phyloP scores from a whole-genome alignment of 2,888 invertebrate genomes.

The Celastrina argiolus region DNA sequence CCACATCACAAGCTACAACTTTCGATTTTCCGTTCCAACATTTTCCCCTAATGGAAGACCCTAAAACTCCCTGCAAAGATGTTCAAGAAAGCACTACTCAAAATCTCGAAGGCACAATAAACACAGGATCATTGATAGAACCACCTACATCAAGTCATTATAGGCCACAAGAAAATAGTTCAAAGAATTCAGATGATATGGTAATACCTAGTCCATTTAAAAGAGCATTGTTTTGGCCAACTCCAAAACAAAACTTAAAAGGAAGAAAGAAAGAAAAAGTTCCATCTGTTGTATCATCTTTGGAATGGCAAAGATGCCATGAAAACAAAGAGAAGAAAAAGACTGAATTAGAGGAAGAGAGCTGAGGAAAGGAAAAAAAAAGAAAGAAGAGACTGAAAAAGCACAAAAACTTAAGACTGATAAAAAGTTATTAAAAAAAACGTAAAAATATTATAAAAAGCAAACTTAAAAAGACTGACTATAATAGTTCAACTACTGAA shows the following conservation, averaged over 20 bases:
- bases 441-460: slow-evolving; percentile 28
- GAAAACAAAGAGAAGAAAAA: slow-evolving; percentile 22
- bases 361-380: slow-evolving; percentile 28
- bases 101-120: too few species aligned
- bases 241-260: slow-evolving; percentile 33
- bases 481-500: slow-evolving; percentile 24
- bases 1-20: slow-evolving; percentile 8
- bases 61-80: too few species aligned
- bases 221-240: slow-evolving; percentile 34
- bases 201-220: slow-evolving; percentile 32
- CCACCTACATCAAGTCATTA: too few species aligned
- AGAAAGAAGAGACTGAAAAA: slow-evolving; percentile 27
- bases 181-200: slow-evolving; percentile 26
- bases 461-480: slow-evolving; percentile 30
- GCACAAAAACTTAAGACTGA: slow-evolving; percentile 31
- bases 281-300: slow-evolving; percentile 25
- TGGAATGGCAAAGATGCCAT: slow-evolving; percentile 22
- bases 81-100: too few species aligned
- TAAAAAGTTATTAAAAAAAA: slow-evolving; percentile 30
- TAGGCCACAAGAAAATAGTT: too few species aligned
- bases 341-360: slow-evolving; percentile 25
- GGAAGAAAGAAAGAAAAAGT: slow-evolving; percentile 30
- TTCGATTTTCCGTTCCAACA: too few species aligned
- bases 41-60: too few species aligned
- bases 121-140: too few species aligned